Evolutionary conservation across 2,113 vertebrate species (phyloP).

Genomic region (Prochilodus magdalenae): DNA sequence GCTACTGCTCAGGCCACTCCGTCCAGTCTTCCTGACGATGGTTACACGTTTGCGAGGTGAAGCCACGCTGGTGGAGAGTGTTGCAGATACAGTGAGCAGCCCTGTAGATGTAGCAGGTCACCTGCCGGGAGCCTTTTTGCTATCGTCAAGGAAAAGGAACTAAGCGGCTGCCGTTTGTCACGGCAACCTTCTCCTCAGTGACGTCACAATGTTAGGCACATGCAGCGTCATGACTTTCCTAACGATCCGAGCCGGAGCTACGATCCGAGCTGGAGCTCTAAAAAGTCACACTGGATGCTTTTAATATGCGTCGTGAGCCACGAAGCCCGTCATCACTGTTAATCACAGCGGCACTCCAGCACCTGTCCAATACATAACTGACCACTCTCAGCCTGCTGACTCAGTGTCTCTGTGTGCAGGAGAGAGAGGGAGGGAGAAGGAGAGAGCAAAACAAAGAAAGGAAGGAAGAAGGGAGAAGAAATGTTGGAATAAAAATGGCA

Average conservation of each 20-base stretch:
- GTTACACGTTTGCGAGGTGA: not conserved
- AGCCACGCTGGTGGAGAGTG: not conserved
- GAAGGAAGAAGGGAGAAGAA: too few species aligned
- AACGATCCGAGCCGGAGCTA: too few species aligned
- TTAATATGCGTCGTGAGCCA: conserved; percentile 14
- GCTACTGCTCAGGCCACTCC: too few species aligned
- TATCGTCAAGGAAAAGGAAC: not conserved
- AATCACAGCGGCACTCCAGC: not conserved
- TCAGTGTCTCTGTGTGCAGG: not conserved
- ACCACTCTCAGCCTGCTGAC: not conserved
- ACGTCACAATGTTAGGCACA: not conserved
- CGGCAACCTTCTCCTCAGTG: not conserved
- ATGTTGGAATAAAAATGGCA: too few species aligned
- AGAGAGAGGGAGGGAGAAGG: not conserved
- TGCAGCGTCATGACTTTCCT: not conserved
- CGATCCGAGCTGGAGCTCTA: too few species aligned
- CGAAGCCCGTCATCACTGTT: conserved; percentile 31
- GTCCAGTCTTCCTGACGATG: not conserved
- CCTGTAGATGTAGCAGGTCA: not conserved
- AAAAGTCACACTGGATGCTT: not conserved
- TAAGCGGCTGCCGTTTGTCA: not conserved
- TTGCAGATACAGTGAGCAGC: not conserved
- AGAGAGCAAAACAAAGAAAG: not conserved
- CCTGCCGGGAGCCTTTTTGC: too few species aligned
- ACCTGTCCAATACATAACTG: conserved; percentile 1